Base-by-base conservation (phyloP, 35 echinoderm and acorn worm genomes). In the Ophioderma brevispina region DNA sequence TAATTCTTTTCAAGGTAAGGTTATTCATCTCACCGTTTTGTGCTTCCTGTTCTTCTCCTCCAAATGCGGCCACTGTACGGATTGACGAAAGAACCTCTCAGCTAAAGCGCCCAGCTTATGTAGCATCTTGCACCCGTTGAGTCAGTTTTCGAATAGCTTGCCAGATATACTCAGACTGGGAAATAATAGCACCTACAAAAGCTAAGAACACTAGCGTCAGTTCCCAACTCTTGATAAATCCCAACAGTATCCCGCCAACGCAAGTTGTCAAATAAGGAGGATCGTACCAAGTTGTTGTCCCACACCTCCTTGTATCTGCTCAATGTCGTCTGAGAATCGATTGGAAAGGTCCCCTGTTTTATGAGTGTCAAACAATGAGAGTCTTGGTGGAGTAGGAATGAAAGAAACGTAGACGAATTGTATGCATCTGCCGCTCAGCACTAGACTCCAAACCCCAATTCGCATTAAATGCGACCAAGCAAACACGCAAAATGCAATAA, bases 321-420 rank as follows among this genome's bases (percentile, higher is more conserved):
- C 78, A 31, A 98, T 87, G 75, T 98, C 96, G 75, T 99, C 97
- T 49, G 97, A 90, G 19, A 99, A 56, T 33, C 97, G 89, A 1
- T 87, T 93, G 36, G 91, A 90, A n/a, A 99, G 91, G 81, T 99
- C 97, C 0, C 97, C 97, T 1, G 90, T 79, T 36, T 92, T 89
- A 70, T 93, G 81, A 38, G 84, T n/a, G n/a, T 99, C 97, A 79
- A 99, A 99, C 97, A 93, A 99, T 0, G 81, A 81, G 19, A 95
- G 34, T 99, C 94, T 46, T 99, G 93, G 1, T 91, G 76, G 19
- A 99, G 90, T 30, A 99, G 87, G 93, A 63, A 5, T 86, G 78
- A 41, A 95, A 99, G 59, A 88, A 99, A 93, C 95, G 76, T 33
- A 31, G 17, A 8, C 41, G 41, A 17, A 46, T 46, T 4, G 4